Conservation (phyloP, 2,888 invertebrate species). For the Cerceris ruficornis region DNA sequence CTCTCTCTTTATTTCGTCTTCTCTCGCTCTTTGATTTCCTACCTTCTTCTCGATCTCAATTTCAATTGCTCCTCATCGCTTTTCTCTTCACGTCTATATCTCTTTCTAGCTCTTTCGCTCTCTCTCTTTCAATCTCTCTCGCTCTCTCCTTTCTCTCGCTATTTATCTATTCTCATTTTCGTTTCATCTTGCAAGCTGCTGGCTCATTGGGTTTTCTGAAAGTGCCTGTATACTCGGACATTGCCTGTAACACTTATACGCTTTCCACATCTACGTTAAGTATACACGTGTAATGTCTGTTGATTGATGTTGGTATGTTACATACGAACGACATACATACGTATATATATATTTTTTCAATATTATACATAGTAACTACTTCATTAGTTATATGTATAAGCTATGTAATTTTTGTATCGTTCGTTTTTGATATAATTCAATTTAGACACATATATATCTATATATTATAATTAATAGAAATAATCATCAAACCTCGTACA, state of each 20-base stretch:
- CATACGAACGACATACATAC: conserved; percentile 52
- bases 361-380: conserved; percentile 6
- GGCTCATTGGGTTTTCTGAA: conserved; percentile 64
- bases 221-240: conserved; percentile 67
- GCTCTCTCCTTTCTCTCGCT: conserved; percentile 8
- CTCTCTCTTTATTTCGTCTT: conserved; percentile 21
- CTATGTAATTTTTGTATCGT: conserved; percentile 21
- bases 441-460: conserved; percentile 12
- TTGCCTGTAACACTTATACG: conserved; percentile 70
- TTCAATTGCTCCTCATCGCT: neutral
- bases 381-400: conserved; percentile 28
- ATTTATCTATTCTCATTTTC: conserved; percentile 51
- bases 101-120: conserved; percentile 1
- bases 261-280: conserved; percentile 69
- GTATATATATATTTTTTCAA: conserved; percentile 22
- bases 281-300: conserved; percentile 70
- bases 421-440: conserved; percentile 26
- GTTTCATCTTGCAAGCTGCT: conserved; percentile 68
- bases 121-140: conserved; percentile 4
- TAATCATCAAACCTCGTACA: too few relatives aligned
- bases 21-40: conserved; percentile 19
- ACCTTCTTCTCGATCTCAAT: conserved; percentile 7
- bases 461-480: conserved; percentile 1
- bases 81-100: neutral
- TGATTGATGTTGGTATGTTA: conserved; percentile 70